Evolutionary conservation across 2,797 vertebrate genomes (phyloP).

Genomic region (Parauchenoglanis ngamensis): DNA sequence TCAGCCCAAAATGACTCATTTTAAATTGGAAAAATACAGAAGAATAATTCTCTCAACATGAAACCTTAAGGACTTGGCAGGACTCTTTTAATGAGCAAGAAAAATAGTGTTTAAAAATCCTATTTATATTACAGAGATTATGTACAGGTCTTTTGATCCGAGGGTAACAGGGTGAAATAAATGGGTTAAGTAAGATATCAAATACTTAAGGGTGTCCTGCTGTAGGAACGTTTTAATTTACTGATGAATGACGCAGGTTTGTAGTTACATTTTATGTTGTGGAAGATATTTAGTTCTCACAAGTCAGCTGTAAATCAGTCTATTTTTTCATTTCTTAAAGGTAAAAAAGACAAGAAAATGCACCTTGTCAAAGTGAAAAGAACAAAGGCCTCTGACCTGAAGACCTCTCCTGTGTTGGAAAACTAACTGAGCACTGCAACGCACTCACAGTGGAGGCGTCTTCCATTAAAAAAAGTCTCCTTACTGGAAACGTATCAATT

Average conservation of each 20-base stretch:
- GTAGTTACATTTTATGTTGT: background rate
- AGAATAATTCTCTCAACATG: background rate
- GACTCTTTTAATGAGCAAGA: background rate
- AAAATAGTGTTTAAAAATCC: slow-evolving; percentile 1
- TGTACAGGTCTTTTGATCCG: background rate
- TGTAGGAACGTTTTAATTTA: background rate
- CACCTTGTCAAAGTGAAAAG: background rate
- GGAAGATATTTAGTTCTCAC: background rate
- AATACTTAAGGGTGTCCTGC: background rate
- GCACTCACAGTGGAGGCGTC: background rate
- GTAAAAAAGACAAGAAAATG: background rate
- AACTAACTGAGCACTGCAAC: background rate
- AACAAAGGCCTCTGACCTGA: background rate
- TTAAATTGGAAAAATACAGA: background rate
- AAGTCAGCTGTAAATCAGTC: background rate
- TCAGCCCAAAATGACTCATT: slow-evolving; percentile 21
- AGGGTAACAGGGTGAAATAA: background rate
- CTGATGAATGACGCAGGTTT: background rate
- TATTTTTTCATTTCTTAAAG: background rate
- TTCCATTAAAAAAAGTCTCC: background rate
- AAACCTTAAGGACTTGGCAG: background rate
- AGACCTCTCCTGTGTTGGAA: background rate
- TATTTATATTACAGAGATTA: slow-evolving; percentile 3
- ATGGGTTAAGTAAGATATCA: background rate
- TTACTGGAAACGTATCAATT: background rate